Base-by-base conservation (phyloP, 1,140 invertebrate species). In the Delia radicum region DNA sequence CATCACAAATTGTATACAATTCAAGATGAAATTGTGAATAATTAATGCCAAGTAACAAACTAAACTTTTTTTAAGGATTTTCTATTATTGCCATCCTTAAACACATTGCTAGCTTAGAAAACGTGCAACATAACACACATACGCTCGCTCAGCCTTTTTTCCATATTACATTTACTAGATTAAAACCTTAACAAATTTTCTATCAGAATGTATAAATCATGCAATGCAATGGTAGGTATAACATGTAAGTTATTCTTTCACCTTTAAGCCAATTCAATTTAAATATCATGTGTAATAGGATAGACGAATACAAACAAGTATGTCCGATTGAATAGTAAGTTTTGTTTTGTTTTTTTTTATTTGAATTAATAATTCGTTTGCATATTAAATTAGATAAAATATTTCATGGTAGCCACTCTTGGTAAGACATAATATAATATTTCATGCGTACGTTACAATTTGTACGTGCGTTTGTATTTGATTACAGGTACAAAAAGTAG, bases 11-110 rank as follows among this genome's bases (percentile, higher is more conserved):
- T 81, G 82, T 75, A 81, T 78, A 83, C 81, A 83, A 83, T 83
- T 80, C 82, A 77, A 83, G 48, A 83, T 83, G 82, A 83, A 83
- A 83, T 83, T 83, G 82, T 83, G 80, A 83, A 83, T 83, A 83
- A 83, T 83, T 83, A 83, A 83, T 83, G 82, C 79, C n/a, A 18
- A 33, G 31, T 33, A 4, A 33, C 31, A 12, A 4, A 55, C n/a
- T 21, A 55, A 21, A 21, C n/a, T 18, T 55, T 21, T 2, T 55
- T 18, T 21, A 55, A 33, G 31, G 48, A 18, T n/a, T n/a, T n/a
- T n/a, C n/a, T n/a, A n/a, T n/a, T n/a, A n/a, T n/a, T n/a, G n/a
- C n/a, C n/a, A n/a, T n/a, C n/a, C n/a, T n/a, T n/a, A n/a, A 55
- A 55, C 48, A 21, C n/a, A 18, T 21, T 55, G 7, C 5, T 10